Conservation (phyloP, 2,113 vertebrate species). For the Menidia beryllina region DNA sequence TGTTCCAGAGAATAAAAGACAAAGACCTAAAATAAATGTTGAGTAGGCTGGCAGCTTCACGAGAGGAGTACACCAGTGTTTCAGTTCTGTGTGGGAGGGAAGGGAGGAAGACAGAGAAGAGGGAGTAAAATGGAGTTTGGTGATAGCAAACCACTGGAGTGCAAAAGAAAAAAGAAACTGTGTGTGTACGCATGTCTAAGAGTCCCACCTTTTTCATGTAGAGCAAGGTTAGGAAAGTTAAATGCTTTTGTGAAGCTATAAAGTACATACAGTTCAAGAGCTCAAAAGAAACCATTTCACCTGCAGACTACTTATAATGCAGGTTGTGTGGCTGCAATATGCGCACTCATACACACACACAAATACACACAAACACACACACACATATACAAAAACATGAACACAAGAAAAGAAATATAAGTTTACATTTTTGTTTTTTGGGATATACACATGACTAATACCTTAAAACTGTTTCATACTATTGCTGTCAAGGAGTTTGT, state of each 20-base stretch:
- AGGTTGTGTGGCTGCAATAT: background rate
- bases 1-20: conserved; percentile 37
- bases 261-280: conserved; percentile 31
- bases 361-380: background rate
- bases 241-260: conserved; percentile 31
- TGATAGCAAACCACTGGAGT: conserved; percentile 47
- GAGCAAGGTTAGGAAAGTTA: conserved; percentile 40
- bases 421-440: background rate
- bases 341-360: background rate
- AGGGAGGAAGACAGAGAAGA: conserved; percentile 41
- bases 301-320: conserved; percentile 33
- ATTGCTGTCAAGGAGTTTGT: background rate
- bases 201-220: conserved; percentile 10
- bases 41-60: conserved; percentile 72
- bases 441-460: background rate
- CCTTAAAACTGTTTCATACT: background rate
- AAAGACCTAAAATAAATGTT: conserved; percentile 71
- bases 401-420: no score
- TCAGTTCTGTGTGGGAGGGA: conserved; percentile 73
- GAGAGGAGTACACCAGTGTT: conserved; percentile 60
- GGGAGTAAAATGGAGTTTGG: conserved; percentile 48
- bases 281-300: conserved; percentile 40
- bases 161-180: conserved; percentile 6
- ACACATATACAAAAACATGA: no score
- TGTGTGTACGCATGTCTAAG: conserved; percentile 10